A percentile compares a stretch with the other conserved stretches of the same genome.
Conservation (phyloP, 2,888 invertebrate genomes). For the Pycnomerus fuliginosus region DNA sequence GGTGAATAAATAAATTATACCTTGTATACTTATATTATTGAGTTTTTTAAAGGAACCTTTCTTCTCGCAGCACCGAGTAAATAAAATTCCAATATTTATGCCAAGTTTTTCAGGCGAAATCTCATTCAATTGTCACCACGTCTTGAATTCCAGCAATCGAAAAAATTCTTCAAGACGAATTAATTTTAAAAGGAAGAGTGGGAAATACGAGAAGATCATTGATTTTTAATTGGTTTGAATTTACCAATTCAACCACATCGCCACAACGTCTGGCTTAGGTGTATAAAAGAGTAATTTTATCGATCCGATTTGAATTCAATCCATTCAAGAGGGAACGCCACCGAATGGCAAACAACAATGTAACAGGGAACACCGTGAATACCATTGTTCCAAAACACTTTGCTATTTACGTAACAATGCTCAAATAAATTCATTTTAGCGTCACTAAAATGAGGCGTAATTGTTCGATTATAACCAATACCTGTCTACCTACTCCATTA, state of each 20-base stretch:
- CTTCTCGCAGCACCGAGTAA: no score
- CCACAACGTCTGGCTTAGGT: conserved; percentile 18
- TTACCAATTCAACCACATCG: conserved; percentile 26
- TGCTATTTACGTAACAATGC: conserved; percentile 30
- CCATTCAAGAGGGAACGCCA: conserved; percentile 30
- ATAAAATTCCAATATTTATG: no score
- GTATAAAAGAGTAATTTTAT: conserved; percentile 30
- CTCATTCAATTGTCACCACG: no score
- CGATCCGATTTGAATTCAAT: conserved; percentile 32
- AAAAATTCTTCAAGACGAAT: no score
- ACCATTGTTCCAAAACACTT: conserved; percentile 33
- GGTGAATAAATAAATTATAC: conserved; percentile 41
- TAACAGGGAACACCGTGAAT: conserved; percentile 26
- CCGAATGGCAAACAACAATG: conserved; percentile 32
- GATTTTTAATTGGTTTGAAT: no score
- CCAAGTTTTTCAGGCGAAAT: no score
- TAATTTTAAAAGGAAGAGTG: no score
- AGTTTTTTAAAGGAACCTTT: conserved; percentile 23
- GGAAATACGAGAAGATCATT: no score
- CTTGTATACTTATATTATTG: no score
- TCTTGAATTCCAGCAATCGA: no score
- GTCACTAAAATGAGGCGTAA: conserved; percentile 21
- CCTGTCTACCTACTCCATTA: no score
- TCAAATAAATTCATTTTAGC: conserved; percentile 15
- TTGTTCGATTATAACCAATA: conserved; percentile 15